Percentiles rank a stretch among this genome's conserved stretches.
Conservation (phyloP, 2,888 invertebrate species). For the Harpalus rufipes region DNA sequence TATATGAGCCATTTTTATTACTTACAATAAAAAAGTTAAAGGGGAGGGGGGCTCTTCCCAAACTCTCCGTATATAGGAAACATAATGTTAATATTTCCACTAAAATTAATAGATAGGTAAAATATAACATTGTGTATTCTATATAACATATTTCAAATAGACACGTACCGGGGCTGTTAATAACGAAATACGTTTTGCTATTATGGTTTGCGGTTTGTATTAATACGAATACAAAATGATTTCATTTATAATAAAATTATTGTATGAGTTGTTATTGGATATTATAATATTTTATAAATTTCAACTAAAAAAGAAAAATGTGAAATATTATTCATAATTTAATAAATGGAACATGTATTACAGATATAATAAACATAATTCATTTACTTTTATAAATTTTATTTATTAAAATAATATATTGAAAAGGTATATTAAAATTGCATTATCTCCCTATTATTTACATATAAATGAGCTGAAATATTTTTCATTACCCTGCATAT, state of each 20-base stretch:
- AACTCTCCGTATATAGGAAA: no score
- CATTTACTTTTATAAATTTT: slow-evolving; percentile 5
- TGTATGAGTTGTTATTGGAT: background rate
- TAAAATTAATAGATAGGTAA: no score
- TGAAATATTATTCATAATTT: slow-evolving; percentile 6
- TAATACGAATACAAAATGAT: background rate
- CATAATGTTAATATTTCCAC: no score
- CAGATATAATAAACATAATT: slow-evolving; percentile 4
- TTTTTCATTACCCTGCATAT: background rate
- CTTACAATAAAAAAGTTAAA: no score
- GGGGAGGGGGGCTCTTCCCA: no score
- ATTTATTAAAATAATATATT: slow-evolving; percentile 13
- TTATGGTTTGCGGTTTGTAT: no score
- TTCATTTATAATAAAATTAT: background rate
- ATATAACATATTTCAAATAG: no score
- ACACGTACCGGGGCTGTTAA: no score
- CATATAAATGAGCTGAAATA: slow-evolving; percentile 26
- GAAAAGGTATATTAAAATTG: slow-evolving; percentile 33
- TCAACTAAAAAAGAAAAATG: background rate
- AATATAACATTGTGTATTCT: no score
- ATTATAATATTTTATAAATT: slow-evolving; percentile 17
- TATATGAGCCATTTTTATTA: no score
- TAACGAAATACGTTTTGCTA: no score
- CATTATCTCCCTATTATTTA: slow-evolving; percentile 7
- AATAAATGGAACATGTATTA: slow-evolving; percentile 5